These are phyloP conservation scores for Campylorhamphus procurvoides DNA, from an alignment of 2,113 vertebrate species.

Conservation along the genomic window DNA sequence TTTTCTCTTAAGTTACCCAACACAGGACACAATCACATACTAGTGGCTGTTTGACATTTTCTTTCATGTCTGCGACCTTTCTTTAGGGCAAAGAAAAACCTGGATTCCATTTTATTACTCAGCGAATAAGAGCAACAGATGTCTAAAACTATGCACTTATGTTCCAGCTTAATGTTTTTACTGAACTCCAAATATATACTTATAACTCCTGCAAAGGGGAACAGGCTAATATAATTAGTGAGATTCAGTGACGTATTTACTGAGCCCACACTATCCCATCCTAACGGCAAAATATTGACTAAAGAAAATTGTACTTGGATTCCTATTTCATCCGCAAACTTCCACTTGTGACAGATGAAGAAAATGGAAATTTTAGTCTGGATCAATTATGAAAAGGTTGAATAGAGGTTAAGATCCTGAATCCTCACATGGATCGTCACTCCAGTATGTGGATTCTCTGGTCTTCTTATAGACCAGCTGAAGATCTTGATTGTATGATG, in stretches of 20 bases:
- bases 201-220: background rate
- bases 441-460: background rate
- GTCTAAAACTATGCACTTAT: background rate
- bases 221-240: background rate
- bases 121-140: background rate
- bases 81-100: background rate
- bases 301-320: background rate
- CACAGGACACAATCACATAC: accelerated
- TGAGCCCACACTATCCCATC: too few species aligned
- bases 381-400: background rate
- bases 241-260: background rate
- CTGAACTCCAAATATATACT: background rate
- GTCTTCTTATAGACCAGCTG: background rate
- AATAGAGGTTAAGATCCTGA: accelerated
- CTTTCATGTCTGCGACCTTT: background rate
- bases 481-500: background rate
- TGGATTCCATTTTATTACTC: background rate
- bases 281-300: background rate
- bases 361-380: background rate
- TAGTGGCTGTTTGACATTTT: background rate
- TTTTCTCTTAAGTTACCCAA: background rate
- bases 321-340: background rate
- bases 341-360: accelerated
- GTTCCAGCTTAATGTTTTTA: background rate
- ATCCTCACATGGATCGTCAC: too few species aligned